Evolutionary conservation across 1,140 invertebrate genomes (phyloP).

Genomic region (Microplitis mediator): DNA sequence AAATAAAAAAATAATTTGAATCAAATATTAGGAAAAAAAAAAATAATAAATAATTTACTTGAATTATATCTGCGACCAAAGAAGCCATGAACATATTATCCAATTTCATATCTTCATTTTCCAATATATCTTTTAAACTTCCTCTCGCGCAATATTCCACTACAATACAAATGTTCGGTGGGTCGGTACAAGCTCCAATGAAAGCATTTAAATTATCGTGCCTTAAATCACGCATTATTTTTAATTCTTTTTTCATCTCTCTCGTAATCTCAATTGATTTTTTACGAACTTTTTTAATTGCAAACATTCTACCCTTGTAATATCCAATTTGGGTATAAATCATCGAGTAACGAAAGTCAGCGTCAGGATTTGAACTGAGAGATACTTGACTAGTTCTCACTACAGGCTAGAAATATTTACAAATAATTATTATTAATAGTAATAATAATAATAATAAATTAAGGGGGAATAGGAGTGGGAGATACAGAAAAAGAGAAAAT

Average conservation of each 20-base stretch:
- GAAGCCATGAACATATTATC: slow-evolving; percentile 93
- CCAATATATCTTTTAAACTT: slow-evolving; percentile 89
- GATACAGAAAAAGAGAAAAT: too few species aligned
- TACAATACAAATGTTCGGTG: slow-evolving; percentile 86
- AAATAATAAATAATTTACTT: slow-evolving; percentile 66
- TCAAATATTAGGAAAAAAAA: background rate
- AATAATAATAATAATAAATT: too few species aligned
- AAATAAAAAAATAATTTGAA: background rate
- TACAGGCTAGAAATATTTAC: slow-evolving; percentile 58
- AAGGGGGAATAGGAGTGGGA: too few species aligned
- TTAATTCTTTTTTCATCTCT: slow-evolving; percentile 94
- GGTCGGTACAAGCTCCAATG: slow-evolving; percentile 91
- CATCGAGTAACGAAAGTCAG: slow-evolving; percentile 82
- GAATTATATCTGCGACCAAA: slow-evolving; percentile 83
- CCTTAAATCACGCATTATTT: slow-evolving; percentile 88
- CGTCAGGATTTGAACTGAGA: slow-evolving; percentile 82
- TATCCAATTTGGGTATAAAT: slow-evolving; percentile 89
- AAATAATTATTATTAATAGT: background rate
- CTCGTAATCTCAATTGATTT: slow-evolving; percentile 88
- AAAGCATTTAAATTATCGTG: slow-evolving; percentile 93
- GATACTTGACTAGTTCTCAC: slow-evolving; percentile 85
- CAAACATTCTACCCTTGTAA: slow-evolving; percentile 85
- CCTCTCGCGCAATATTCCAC: slow-evolving; percentile 91
- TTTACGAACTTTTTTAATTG: slow-evolving; percentile 84
- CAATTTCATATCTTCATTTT: slow-evolving; percentile 87